A percentile compares a stretch with the other conserved stretches of the same genome.
phyloP scores from a whole-genome alignment of 2,888 invertebrate genomes.

The Synergus umbraculus region DNA sequence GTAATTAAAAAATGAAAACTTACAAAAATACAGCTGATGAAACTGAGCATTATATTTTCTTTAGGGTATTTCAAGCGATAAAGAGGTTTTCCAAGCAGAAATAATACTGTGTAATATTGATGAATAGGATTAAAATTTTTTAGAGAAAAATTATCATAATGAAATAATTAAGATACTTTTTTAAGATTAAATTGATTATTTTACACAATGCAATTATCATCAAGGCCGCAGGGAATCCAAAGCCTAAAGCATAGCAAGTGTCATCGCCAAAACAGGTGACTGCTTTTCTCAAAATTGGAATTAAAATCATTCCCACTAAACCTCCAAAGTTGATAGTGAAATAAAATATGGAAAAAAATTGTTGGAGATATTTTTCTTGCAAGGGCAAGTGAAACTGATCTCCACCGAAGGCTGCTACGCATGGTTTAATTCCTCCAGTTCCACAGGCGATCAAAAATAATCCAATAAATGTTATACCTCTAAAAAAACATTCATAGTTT shows the following conservation, averaged over 20 bases:
- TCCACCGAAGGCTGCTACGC: slow-evolving; percentile 91
- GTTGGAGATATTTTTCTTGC: slow-evolving; percentile 83
- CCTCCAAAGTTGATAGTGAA: slow-evolving; percentile 87
- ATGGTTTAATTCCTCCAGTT: slow-evolving; percentile 92
- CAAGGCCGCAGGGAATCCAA: slow-evolving; percentile 86
- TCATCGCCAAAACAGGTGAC: slow-evolving; percentile 84
- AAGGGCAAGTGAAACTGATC: slow-evolving; percentile 88
- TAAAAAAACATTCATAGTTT: slow-evolving; percentile 65
- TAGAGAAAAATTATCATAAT: background rate
- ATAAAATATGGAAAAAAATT: slow-evolving; percentile 91
- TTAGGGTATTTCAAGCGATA: slow-evolving; percentile 86
- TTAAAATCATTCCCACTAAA: slow-evolving; percentile 83
- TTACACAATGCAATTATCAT: slow-evolving; percentile 84
- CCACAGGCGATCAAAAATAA: slow-evolving; percentile 84
- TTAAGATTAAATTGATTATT: background rate
- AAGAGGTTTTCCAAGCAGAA: slow-evolving; percentile 84
- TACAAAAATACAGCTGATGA: slow-evolving; percentile 85
- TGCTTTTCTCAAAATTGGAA: slow-evolving; percentile 85
- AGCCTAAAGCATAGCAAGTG: slow-evolving; percentile 86
- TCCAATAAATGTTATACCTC: slow-evolving; percentile 80
- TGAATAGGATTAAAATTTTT: slow-evolving; percentile 62
- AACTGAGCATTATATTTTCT: slow-evolving; percentile 85
- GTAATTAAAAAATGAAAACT: slow-evolving; percentile 67
- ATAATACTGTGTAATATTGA: slow-evolving; percentile 80
- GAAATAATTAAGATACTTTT: background rate